phyloP scores from a whole-genome alignment of 2,113 vertebrate genomes.

The Peromyscus polionotus region DNA sequence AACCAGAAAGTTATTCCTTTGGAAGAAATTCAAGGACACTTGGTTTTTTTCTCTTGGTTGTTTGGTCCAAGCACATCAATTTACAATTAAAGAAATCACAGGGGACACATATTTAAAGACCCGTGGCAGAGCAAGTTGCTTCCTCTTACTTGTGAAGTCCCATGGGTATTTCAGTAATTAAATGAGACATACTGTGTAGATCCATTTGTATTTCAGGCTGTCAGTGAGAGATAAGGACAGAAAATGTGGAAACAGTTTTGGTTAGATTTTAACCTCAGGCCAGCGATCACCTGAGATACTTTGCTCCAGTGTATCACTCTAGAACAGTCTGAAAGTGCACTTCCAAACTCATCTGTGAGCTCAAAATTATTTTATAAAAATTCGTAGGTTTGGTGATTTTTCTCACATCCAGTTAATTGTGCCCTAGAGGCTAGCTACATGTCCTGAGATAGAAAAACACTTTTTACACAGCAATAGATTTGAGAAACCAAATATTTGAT shows the following conservation, averaged over 20 bases:
- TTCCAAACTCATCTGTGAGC: not conserved
- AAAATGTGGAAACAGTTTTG: not conserved
- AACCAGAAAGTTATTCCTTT: not conserved
- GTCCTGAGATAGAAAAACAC: not conserved
- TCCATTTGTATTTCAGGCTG: not conserved
- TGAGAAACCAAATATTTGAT: not conserved
- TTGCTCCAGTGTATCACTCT: not conserved
- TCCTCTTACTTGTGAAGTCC: not conserved
- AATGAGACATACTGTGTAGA: not conserved
- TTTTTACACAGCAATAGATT: not conserved
- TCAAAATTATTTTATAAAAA: not conserved
- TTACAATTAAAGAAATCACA: not conserved
- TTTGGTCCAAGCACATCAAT: not conserved
- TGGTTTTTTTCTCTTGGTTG: not conserved
- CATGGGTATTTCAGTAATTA: not conserved
- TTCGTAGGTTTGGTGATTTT: not conserved
- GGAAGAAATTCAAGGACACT: constrained; percentile 6
- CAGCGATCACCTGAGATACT: not conserved
- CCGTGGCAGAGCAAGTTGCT: not conserved
- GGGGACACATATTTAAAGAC: not conserved
- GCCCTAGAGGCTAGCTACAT: not conserved
- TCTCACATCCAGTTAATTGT: not conserved
- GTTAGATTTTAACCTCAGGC: not conserved
- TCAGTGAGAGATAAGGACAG: not conserved
- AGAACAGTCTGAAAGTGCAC: not conserved